Evolutionary conservation across 2,888 invertebrate genomes (phyloP).

Genomic region (Zygaena filipendulae): DNA sequence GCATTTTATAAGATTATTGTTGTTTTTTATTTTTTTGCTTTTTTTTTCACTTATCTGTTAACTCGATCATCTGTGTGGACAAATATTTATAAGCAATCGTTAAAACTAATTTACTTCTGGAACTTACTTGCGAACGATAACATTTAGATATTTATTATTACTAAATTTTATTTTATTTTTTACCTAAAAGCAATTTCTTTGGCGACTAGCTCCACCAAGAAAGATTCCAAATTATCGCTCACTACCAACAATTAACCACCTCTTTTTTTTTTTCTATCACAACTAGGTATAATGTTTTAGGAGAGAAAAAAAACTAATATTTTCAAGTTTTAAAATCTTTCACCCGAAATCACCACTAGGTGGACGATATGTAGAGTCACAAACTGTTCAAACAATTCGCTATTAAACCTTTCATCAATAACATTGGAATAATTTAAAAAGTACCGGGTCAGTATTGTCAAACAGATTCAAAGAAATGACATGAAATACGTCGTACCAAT

Average conservation of each 20-base stretch:
- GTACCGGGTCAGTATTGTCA: slow-evolving; percentile 55
- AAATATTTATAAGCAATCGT: slow-evolving; percentile 60
- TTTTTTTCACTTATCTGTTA: slow-evolving; percentile 57
- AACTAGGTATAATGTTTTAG: too few relatives aligned
- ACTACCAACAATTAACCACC: slow-evolving; percentile 16
- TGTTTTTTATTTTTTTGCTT: too few relatives aligned
- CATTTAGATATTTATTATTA: slow-evolving; percentile 31
- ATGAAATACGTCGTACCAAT: slow-evolving; percentile 31
- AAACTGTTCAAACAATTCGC: slow-evolving; percentile 46
- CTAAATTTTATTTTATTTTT: too few relatives aligned
- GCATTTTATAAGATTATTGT: too few relatives aligned
- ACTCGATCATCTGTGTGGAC: slow-evolving; percentile 64
- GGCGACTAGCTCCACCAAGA: slow-evolving; percentile 62
- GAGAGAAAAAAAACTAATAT: too few relatives aligned
- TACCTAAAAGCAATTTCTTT: slow-evolving; percentile 56
- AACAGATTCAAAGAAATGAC: slow-evolving; percentile 42
- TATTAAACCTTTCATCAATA: slow-evolving; percentile 59
- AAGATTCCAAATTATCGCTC: slow-evolving; percentile 59
- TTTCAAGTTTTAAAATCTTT: slow-evolving; percentile 41
- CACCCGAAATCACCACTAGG: slow-evolving; percentile 47
- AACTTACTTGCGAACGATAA: slow-evolving; percentile 55
- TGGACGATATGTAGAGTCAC: slow-evolving; percentile 57
- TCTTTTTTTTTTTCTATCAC: too few relatives aligned
- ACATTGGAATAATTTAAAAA: slow-evolving; percentile 50
- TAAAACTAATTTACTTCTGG: slow-evolving; percentile 51